Percentiles rank a stretch among this genome's conserved stretches.
Conservation (phyloP, 1,140 invertebrate genomes). For the Drosophila ohnishii region DNA sequence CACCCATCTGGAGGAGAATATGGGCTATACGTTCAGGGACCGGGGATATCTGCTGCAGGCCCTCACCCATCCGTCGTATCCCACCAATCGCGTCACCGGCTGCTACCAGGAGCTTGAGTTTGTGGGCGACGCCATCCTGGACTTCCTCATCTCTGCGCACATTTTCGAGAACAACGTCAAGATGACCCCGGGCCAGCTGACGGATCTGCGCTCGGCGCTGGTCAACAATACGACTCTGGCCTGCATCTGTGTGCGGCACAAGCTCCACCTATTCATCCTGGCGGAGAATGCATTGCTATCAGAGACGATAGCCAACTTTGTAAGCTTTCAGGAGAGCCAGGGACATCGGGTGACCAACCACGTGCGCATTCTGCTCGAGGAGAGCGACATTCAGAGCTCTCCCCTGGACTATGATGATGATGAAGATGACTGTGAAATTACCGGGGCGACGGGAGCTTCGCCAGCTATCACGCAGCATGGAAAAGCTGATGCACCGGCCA, state of each 20-base stretch:
- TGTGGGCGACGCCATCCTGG: conserved; percentile 96
- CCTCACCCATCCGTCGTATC: conserved; percentile 96
- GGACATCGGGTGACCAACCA: conserved; percentile 87
- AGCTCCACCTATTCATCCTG: conserved; percentile 90
- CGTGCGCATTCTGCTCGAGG: conserved; percentile 87
- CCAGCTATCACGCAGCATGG: not conserved
- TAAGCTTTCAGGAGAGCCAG: conserved; percentile 89
- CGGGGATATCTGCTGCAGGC: conserved; percentile 89
- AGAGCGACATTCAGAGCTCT: conserved; percentile 84
- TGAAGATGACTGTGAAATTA: conserved; percentile 6
- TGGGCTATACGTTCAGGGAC: conserved; percentile 88
- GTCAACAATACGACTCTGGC: conserved; percentile 98
- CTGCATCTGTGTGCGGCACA: conserved; percentile 92
- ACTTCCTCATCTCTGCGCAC: conserved; percentile 95
- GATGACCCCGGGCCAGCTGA: conserved; percentile 92
- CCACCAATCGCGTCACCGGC: conserved; percentile 91
- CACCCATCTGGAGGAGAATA: conserved; percentile 85
- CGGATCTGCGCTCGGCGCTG: conserved; percentile 95
- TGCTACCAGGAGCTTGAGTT: conserved; percentile 98
- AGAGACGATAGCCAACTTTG: conserved; percentile 90
- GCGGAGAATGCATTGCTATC: conserved; percentile 87
- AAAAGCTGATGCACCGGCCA: not conserved
- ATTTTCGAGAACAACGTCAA: conserved; percentile 90
- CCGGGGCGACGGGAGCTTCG: not conserved
- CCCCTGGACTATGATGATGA: conserved; percentile 54